Base-by-base conservation (phyloP, 1,140 invertebrate genomes). In the Zaprionus nigranus region DNA sequence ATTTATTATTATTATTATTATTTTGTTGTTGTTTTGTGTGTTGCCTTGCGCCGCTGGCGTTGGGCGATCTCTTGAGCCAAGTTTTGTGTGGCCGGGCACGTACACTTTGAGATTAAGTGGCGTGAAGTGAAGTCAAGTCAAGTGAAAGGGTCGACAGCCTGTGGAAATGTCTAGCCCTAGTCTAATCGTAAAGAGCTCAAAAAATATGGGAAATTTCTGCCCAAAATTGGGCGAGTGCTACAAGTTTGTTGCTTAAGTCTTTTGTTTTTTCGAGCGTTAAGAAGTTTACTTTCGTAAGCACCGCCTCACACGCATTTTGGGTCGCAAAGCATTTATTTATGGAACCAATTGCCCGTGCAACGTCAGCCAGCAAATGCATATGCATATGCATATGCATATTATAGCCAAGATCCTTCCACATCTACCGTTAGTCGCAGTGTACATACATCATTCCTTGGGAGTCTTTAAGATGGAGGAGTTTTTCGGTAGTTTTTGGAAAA, bases 61-160 rank as follows among this genome's bases (percentile, higher is more conserved):
- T 67, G 20, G 6, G 28, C 28, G 51, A 20, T 49, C n/a, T 73
- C 67, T 75, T 88, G 76, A 88, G 78, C 81, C 71, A 68, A 67
- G 68, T 81, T 84, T 90, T 84, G 81, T 81, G 75, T 81, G 84
- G 71, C 67, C 78, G 72, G 62, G 36, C 84, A 88, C 84, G 84
- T 90, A 90, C 81, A 72, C 75, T 76, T 67, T 71, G 46, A 66
- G 57, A 75, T 78, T 75, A 77, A 83, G 84, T 71, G 73, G 74
- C 62, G 60, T 73, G 62, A 56, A 84, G 73, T 86, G 76, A 62
- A 73, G 70, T 87, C 80, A 83, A 86, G 64, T 79, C 59, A 83
- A 83, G 83, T 90, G 85, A 88, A 88, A 88, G 84, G 85, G 84
- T 88, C 85, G 84, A 90, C 81, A 88, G 85, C 78, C 85, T 72